phyloP scores from a whole-genome alignment of 2,113 vertebrate species.

The Atrichornis clamosus region DNA sequence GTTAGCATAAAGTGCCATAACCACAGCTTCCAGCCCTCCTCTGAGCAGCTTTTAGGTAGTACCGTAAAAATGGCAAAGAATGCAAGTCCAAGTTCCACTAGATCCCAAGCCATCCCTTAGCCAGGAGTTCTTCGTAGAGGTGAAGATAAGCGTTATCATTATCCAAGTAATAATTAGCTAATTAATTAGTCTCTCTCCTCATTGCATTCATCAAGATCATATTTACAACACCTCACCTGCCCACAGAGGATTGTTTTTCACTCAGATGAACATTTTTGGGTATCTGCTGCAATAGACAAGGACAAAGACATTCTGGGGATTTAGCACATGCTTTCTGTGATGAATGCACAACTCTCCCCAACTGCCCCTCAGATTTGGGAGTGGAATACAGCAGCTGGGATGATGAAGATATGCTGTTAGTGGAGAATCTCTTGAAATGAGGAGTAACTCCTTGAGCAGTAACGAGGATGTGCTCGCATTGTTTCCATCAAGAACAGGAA shows the following conservation, averaged over 20 bases:
- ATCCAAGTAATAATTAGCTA: conserved; percentile 17
- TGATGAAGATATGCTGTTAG: neutral
- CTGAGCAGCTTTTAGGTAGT: neutral
- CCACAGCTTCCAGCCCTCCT: neutral
- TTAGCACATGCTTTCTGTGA: neutral
- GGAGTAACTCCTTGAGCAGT: neutral
- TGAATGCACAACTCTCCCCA: rapidly evolving
- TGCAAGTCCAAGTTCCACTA: neutral
- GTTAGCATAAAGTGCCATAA: rapidly evolving
- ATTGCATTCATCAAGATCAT: neutral
- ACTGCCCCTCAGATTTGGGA: neutral
- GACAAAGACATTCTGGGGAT: neutral
- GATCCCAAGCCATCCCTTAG: neutral
- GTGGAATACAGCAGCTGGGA: neutral
- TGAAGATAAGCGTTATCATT: neutral
- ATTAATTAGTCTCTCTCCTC: conserved; percentile 25
- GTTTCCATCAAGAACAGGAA: neutral
- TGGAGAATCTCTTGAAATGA: neutral
- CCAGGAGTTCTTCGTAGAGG: neutral
- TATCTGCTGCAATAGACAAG: neutral
- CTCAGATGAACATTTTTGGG: neutral
- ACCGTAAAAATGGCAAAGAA: neutral
- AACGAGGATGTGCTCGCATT: neutral
- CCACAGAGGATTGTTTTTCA: neutral
- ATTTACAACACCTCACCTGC: neutral